Base-by-base conservation (phyloP, 2,888 invertebrate species). In the Chaetogeoica ovagalla region DNA sequence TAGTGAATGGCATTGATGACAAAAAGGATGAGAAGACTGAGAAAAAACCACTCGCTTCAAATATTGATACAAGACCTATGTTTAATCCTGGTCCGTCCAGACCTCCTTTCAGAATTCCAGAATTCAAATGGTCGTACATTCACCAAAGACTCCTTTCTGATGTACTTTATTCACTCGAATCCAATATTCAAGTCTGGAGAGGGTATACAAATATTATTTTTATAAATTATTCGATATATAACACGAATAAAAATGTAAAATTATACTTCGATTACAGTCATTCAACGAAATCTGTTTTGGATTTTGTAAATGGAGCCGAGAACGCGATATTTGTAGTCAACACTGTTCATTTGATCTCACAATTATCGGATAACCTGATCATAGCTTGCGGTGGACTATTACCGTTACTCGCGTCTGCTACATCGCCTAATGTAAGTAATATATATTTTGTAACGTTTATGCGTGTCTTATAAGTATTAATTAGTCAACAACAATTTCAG, bases 241-340 rank as follows among this genome's bases (percentile, higher is more conserved):
- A 9, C 8, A 17, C 8, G 13, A 60, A 57, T 7, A 1, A 48
- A 7, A 15, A 37, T 71, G 52, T 0, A 75, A 30, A 30, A 79
- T 85, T 87, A 88, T 92, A 92, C 82, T 62, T 82, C 83, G 82
- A 70, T 87, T 88, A 48, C 86, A 97, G 96, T 86, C 97, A 97
- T 86, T 96, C 96, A 2, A 97, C 96, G 11, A 97, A 97, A 87
- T 96, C 96, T 57, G 96, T 98, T 83, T 91, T 98, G 85, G 98
- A 98, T 88, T 97, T 97, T 88, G 98, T 98, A 84, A 98, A 98
- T 88, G 95, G 96, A 87, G 94, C 95, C 86, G 98, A 98, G 87
- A 98, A 98, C 87, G 97, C 97, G 39, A 96, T 99, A 84, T 99
- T 99, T 87, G 98, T 99, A 82, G 97, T 98, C 83, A 99, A 99